Conservation (phyloP, 2,113 vertebrate genomes). For the Manacus vitellinus region DNA sequence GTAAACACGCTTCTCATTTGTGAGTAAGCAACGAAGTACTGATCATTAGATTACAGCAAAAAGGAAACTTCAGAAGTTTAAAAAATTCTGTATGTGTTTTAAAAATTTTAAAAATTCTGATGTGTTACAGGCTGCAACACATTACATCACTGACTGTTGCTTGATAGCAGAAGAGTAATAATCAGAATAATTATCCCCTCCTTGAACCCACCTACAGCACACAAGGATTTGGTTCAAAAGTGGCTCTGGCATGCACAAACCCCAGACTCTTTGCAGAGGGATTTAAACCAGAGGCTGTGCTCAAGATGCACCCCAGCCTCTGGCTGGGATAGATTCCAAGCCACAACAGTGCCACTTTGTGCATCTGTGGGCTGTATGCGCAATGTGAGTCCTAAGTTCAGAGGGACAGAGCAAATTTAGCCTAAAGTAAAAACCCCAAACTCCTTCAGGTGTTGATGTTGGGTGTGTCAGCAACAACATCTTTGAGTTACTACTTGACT, state of each 20-base stretch:
- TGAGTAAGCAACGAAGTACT: neutral
- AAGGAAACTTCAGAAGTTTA: neutral
- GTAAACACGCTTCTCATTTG: neutral
- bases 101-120: neutral
- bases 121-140: neutral
- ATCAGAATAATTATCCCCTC: neutral
- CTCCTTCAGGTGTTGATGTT: accelerated
- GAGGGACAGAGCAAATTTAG: neutral
- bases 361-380: neutral
- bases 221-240: neutral
- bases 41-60: neutral
- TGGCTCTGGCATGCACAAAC: neutral
- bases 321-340: neutral
- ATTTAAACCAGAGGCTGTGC: neutral
- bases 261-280: neutral
- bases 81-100: neutral
- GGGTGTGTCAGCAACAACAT: neutral
- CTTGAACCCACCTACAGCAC: neutral
- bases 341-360: neutral
- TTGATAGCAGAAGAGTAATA: neutral
- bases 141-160: neutral
- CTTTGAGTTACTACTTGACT: neutral
- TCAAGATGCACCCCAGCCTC: neutral
- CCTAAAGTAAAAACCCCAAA: neutral
- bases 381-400: neutral